These are phyloP conservation scores for Spodoptera litura DNA, from an alignment of 1,140 invertebrate genomes.

Conservation along the genomic window DNA sequence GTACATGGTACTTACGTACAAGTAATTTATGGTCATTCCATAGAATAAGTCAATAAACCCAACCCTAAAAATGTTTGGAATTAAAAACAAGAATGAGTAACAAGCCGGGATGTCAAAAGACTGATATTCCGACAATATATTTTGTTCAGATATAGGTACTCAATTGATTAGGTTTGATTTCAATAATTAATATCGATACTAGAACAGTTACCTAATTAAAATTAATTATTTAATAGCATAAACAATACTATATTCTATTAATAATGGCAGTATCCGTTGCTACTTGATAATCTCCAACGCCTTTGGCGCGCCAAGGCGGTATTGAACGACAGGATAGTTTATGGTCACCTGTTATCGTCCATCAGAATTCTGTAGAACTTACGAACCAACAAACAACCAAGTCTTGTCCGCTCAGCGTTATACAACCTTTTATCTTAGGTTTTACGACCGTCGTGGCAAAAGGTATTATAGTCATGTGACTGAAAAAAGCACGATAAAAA, in stretches of 20 bases:
- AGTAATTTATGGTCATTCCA: slow-evolving; percentile 80
- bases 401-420: slow-evolving; percentile 17
- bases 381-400: slow-evolving; percentile 47
- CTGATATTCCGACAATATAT: not conserved
- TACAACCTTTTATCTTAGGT: slow-evolving; percentile 9
- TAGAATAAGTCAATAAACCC: slow-evolving; percentile 70
- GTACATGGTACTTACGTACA: slow-evolving; percentile 72
- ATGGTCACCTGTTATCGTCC: slow-evolving; percentile 68
- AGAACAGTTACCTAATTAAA: not conserved
- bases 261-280: slow-evolving; percentile 21
- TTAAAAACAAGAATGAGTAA: slow-evolving; percentile 45
- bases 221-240: not conserved
- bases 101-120: no score
- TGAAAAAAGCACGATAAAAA: not conserved
- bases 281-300: slow-evolving; percentile 43
- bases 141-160: no score
- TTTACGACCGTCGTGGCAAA: not conserved
- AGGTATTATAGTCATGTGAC: not conserved
- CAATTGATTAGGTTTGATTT: no score
- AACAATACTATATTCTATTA: not conserved
- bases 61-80: slow-evolving; percentile 64
- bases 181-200: no score
- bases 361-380: slow-evolving; percentile 67
- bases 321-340: slow-evolving; percentile 71
- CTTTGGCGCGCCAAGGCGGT: slow-evolving; percentile 56